phyloP scores from a whole-genome alignment of 2,888 invertebrate genomes.

The Reticulitermes lucifugus region DNA sequence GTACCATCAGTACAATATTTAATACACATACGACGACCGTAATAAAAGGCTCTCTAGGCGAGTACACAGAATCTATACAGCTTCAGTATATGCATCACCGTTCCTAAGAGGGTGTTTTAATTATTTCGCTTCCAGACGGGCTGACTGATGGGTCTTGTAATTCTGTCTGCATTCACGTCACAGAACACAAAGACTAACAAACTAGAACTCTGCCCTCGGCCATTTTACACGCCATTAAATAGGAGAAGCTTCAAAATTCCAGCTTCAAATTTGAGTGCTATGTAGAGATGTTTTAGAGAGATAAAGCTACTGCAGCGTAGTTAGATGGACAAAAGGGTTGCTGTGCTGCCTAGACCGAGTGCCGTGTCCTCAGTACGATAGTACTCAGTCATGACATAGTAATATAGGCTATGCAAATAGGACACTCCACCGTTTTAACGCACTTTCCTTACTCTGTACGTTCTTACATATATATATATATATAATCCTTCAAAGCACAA shows the following conservation, averaged over 20 bases:
- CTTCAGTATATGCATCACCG: neutral
- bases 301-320: too few relatives aligned
- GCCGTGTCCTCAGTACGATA: too few relatives aligned
- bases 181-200: neutral
- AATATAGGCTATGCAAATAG: too few relatives aligned
- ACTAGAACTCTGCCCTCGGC: neutral
- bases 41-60: neutral
- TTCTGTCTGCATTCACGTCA: neutral
- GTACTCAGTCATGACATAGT: too few relatives aligned
- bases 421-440: too few relatives aligned
- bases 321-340: too few relatives aligned
- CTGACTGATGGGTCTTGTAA: neutral
- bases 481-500: too few relatives aligned
- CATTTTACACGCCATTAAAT: neutral
- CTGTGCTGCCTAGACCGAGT: too few relatives aligned
- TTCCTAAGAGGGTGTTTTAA: conserved; percentile 16
- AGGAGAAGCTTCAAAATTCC: neutral
- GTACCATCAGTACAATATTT: neutral
- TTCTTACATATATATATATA: too few relatives aligned
- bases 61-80: neutral
- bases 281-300: neutral
- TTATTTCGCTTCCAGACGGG: conserved; percentile 4
- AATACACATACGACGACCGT: neutral
- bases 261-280: neutral
- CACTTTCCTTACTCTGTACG: too few relatives aligned